Percentiles rank a stretch among this genome's conserved stretches.
Evolutionary conservation across 2,888 invertebrate species (phyloP).

Genomic region (Agonum fuliginosum): DNA sequence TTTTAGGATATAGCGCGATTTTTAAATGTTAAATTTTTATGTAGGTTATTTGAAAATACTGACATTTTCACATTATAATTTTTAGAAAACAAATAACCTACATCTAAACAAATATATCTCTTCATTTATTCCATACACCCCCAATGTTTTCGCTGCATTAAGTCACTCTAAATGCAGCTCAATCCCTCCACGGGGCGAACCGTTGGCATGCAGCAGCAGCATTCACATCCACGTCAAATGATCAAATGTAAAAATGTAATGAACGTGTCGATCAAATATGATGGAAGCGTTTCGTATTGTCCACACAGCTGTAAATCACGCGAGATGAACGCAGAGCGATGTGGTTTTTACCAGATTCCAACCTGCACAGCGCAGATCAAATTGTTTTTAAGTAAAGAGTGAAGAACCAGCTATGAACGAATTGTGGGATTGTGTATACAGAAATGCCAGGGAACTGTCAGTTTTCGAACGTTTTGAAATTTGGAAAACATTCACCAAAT

Average conservation of each 20-base stretch:
- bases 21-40: no score
- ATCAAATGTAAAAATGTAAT: slow-evolving; percentile 16
- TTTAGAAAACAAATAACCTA: no score
- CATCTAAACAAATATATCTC: no score
- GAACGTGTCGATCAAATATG: slow-evolving; percentile 56
- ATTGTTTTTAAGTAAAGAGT: slow-evolving; percentile 19
- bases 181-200: not conserved
- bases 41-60: no score
- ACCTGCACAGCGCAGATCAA: not conserved
- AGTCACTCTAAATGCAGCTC: slow-evolving; percentile 36
- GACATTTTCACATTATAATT: no score
- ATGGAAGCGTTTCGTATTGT: slow-evolving; percentile 33
- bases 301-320: slow-evolving; percentile 37
- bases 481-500: no score
- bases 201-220: not conserved
- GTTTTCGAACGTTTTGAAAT: no score
- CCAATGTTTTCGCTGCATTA: slow-evolving; percentile 36
- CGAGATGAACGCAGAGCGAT: slow-evolving; percentile 4
- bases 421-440: not conserved
- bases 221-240: not conserved
- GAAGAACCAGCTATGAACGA: not conserved
- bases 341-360: slow-evolving; percentile 1
- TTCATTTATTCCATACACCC: not conserved
- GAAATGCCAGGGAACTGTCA: no score
- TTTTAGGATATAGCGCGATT: no score